Base-by-base conservation (phyloP, 2,113 vertebrate species). In the Strigops habroptila region DNA sequence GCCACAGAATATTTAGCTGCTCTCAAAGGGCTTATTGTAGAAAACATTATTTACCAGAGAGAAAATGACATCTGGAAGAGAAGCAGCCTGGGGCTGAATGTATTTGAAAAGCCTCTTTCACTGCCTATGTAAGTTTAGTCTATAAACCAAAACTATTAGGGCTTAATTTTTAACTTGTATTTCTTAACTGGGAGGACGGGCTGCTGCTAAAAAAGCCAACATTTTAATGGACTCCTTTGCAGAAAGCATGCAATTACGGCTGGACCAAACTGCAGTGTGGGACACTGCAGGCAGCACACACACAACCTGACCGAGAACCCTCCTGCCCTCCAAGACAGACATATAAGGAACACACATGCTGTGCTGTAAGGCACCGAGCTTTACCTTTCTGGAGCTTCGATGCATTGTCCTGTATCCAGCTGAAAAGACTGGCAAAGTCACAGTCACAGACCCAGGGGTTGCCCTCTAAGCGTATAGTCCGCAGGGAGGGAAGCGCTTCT, bases 361-460 rank as follows among this genome's bases (percentile, higher is more conserved):
- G 67, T 68, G 5, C 69, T 8, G 70, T 3, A 3, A 88, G 46
- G 10, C 91, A 51, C 25, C 1, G 17, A 85, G 94, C 60, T 86
- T 98, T 98, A 99, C 99, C 99, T 94, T 98, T 99, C 89, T 98
- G 98, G 82, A 99, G 98, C 98, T 99, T 99, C 86, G 99, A 98
- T 30, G 97, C 98, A 95, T 99, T 99, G 95, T 99, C 99, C 97
- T 98, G 98, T 67, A 99, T 98, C 99, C 99, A 99, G 78, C 97
- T 91, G 96, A 99, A 99, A 63, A 99, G 98, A 86, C 98, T 99
- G 97, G 99, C 98, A 96, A 99, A 99, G 96, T 99, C 98, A 94
- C 99, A 99, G 96, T 99, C 99, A 82, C 99, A 99, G 21, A 99
- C 97, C 99, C 99, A 99, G 5, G 99, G 99, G 98, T 99, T 99